Percentiles rank a stretch among this genome's conserved stretches.
phyloP scores from a whole-genome alignment of 35 echinoderm and acorn worm genomes.

The Hemicentrotus pulcherrimus region DNA sequence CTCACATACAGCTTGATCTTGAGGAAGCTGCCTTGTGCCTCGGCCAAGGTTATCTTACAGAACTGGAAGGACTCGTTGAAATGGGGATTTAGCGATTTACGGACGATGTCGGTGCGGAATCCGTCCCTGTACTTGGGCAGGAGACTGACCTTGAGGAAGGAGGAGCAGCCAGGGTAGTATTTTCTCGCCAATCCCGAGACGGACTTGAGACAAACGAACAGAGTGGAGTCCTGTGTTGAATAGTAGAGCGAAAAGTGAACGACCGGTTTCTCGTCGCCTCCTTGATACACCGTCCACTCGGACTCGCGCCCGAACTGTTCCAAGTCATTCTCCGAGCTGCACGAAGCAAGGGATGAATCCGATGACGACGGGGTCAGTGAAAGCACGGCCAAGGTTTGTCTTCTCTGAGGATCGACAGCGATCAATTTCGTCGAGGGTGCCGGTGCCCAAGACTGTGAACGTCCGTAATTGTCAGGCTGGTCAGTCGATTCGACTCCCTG shows the following conservation, averaged over 20 bases:
- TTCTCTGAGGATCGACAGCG: slow-evolving; percentile 5
- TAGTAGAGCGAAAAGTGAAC: slow-evolving; percentile 28
- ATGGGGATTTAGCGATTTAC: slow-evolving; percentile 50
- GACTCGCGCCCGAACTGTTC: not conserved
- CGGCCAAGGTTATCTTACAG: slow-evolving; percentile 34
- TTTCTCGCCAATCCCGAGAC: slow-evolving; percentile 46
- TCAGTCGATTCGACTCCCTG: not conserved
- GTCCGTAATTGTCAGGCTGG: not conserved
- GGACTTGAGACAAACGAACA: slow-evolving; percentile 44
- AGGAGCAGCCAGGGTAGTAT: slow-evolving; percentile 42
- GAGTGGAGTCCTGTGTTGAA: slow-evolving; percentile 22
- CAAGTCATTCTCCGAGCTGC: slow-evolving; percentile 14
- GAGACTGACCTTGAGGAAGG: slow-evolving; percentile 53
- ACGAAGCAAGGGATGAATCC: slow-evolving; percentile 29
- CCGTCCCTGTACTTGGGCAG: slow-evolving; percentile 51
- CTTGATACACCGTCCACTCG: not conserved
- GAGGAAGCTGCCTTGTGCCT: slow-evolving; percentile 42
- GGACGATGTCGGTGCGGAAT: slow-evolving; percentile 41
- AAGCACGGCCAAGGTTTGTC: not conserved
- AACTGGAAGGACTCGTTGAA: slow-evolving; percentile 64
- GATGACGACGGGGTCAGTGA: slow-evolving; percentile 33
- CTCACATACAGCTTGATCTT: slow-evolving; percentile 59
- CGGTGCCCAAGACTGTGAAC: slow-evolving; percentile 20
- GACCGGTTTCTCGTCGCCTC: slow-evolving; percentile 22
- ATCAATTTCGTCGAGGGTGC: not conserved